A percentile compares a stretch with the other conserved stretches of the same genome.
Evolutionary conservation across 2,797 vertebrate species (phyloP).

Genomic region (Gallinago solitaria): DNA sequence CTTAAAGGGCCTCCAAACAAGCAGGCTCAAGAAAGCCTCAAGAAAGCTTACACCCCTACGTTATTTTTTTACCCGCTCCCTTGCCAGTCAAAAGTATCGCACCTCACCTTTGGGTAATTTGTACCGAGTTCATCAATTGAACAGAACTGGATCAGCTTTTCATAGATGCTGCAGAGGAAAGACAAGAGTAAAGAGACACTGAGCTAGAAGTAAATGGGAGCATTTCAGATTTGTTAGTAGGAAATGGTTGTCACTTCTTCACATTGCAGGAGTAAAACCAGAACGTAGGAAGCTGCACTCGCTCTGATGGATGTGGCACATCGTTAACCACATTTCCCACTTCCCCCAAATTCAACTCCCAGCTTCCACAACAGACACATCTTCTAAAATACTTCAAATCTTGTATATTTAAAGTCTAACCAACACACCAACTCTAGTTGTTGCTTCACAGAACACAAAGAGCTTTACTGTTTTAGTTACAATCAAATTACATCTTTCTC

Average conservation of each 20-base stretch:
- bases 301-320: neutral
- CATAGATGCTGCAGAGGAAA: conserved; percentile 88
- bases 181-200: neutral
- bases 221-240: neutral
- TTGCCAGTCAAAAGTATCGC: neutral
- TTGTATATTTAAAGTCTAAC: neutral
- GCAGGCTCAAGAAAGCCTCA: neutral
- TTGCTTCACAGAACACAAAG: neutral
- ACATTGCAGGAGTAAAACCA: neutral
- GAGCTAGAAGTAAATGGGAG: neutral
- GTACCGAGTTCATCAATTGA: conserved; percentile 96
- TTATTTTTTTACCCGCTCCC: neutral
- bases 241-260: neutral
- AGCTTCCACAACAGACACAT: neutral
- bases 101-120: conserved; percentile 92
- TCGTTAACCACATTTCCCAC: neutral
- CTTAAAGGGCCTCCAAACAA: neutral
- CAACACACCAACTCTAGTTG: neutral
- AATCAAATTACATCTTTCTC: neutral
- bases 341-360: neutral
- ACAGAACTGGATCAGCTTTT: conserved; percentile 98
- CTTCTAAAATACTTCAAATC: neutral
- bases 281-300: neutral
- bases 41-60: neutral
- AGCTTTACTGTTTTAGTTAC: neutral